Conservation (phyloP, 2,797 vertebrate genomes). For the Phrynocephalus vlangalii region DNA sequence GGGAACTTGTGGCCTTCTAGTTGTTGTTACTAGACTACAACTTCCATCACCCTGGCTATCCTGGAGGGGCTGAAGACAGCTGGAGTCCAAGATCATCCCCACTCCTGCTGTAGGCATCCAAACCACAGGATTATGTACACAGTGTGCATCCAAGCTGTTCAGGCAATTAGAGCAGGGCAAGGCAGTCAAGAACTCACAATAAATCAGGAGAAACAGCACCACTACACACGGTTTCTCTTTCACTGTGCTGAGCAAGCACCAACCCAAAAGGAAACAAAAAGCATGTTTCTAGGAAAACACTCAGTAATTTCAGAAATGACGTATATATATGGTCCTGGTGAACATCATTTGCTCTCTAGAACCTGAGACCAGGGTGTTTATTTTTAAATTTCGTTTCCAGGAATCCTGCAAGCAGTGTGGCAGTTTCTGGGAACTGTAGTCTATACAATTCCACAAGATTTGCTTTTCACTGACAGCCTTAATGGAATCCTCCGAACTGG, state of each 20-base stretch:
- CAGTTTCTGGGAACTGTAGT: background rate
- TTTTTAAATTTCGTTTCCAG: background rate
- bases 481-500: background rate
- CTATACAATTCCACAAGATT: background rate
- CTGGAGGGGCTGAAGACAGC: too few relatives aligned
- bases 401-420: background rate
- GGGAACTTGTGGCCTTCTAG: background rate
- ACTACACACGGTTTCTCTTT: slow-evolving; percentile 51
- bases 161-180: background rate
- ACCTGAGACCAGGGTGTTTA: too few relatives aligned
- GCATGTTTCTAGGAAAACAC: slow-evolving; percentile 47
- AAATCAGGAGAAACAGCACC: background rate
- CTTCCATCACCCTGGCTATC: background rate
- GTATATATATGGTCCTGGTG: slow-evolving; percentile 62
- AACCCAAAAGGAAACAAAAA: slow-evolving; percentile 21
- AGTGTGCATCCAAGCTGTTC: background rate
- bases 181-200: background rate
- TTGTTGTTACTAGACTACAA: background rate
- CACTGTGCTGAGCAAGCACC: slow-evolving; percentile 5
- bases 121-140: too few relatives aligned
- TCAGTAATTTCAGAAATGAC: slow-evolving; percentile 20
- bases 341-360: slow-evolving; percentile 30
- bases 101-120: background rate
- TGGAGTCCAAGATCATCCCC: background rate
- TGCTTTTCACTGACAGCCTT: background rate